Percentiles rank a stretch among this genome's conserved stretches.
Conservation (phyloP, 2,888 invertebrate genomes). For the Kryphioiulus occultus region DNA sequence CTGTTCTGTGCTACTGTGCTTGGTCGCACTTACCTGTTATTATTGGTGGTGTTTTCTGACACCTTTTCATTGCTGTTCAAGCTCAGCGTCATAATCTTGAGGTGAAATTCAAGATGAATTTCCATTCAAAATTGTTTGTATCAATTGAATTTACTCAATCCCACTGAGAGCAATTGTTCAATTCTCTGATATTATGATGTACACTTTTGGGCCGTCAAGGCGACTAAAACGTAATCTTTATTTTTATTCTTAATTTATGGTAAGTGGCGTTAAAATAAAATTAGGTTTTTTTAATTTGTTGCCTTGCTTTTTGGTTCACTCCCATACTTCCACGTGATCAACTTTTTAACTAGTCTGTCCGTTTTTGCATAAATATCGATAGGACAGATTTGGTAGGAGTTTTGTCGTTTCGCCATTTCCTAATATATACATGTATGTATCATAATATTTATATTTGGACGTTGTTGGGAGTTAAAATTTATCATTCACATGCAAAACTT, state of each 20-base stretch:
- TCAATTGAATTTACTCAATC: background rate
- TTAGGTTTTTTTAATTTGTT: background rate
- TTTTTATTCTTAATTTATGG: background rate
- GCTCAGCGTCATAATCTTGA: background rate
- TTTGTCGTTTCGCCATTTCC: background rate
- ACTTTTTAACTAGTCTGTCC: background rate
- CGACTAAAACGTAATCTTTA: background rate
- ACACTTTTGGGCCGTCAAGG: background rate
- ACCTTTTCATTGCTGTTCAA: background rate
- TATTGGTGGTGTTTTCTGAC: background rate
- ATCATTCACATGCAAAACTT: background rate
- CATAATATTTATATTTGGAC: background rate
- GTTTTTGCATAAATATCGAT: background rate
- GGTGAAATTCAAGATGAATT: background rate
- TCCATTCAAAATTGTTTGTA: background rate
- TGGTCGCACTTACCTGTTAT: background rate
- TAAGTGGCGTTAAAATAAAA: background rate
- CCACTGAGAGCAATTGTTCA: background rate
- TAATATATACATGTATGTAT: background rate
- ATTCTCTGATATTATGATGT: background rate
- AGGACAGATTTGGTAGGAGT: background rate
- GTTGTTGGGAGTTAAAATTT: background rate
- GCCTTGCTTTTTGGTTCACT: background rate
- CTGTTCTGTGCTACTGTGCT: background rate
- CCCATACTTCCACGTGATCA: background rate